Evolutionary conservation across 2,888 invertebrate genomes (phyloP).

Genomic region (Hecatera dysodea): DNA sequence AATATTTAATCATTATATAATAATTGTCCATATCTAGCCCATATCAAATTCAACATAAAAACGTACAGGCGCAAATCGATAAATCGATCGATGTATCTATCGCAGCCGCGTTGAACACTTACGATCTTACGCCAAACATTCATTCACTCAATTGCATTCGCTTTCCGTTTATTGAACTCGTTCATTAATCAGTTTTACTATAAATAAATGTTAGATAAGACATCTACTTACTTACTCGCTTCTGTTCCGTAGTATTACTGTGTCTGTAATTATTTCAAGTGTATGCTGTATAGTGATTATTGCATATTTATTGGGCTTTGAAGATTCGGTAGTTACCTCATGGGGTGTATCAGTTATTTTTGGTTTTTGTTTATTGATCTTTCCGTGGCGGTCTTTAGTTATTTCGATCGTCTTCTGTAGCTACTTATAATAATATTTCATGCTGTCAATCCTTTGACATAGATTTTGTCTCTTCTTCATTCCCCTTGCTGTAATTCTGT

Average conservation of each 20-base stretch:
- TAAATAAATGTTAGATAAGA: slow-evolving; percentile 61
- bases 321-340: slow-evolving; percentile 35
- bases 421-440: not conserved
- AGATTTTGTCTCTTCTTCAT: too few relatives aligned
- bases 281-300: slow-evolving; percentile 42
- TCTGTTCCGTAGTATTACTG: slow-evolving; percentile 34
- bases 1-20: too few relatives aligned
- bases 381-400: not conserved
- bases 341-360: not conserved
- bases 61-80: slow-evolving; percentile 14
- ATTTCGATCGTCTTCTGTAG: not conserved
- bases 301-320: slow-evolving; percentile 42
- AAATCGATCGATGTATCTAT: slow-evolving; percentile 29
- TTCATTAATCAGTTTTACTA: slow-evolving; percentile 60
- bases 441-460: too few relatives aligned
- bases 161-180: slow-evolving; percentile 62
- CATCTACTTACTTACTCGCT: slow-evolving; percentile 41
- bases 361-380: not conserved
- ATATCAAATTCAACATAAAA: not conserved
- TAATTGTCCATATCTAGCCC: not conserved
- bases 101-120: slow-evolving; percentile 23
- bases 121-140: slow-evolving; percentile 47
- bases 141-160: slow-evolving; percentile 54
- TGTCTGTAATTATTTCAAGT: slow-evolving; percentile 37
- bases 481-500: too few relatives aligned